phyloP scores from a whole-genome alignment of 2,797 vertebrate genomes.

The Denticeps clupeoides region DNA sequence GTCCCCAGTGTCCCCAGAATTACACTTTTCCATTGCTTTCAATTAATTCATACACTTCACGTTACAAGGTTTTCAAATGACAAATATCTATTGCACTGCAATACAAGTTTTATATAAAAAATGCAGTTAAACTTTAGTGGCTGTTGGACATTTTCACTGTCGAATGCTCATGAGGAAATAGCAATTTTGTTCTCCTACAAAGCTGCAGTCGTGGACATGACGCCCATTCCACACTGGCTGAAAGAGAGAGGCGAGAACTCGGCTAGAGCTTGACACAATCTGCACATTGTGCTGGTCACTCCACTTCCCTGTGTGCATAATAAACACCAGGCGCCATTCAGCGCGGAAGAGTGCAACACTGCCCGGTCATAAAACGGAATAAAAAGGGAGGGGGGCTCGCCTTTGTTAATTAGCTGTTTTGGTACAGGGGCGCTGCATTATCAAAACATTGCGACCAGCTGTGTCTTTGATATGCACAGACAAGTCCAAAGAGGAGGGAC shows the following conservation, averaged over 20 bases:
- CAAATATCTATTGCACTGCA: too few species aligned
- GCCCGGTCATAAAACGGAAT: conserved; percentile 63
- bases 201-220: conserved; percentile 47
- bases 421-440: conserved; percentile 69
- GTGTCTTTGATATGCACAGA: conserved; percentile 83
- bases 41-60: too few species aligned
- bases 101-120: too few species aligned
- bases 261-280: conserved; percentile 52
- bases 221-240: conserved; percentile 41
- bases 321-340: conserved; percentile 55
- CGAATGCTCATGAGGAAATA: not conserved
- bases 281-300: conserved; percentile 48
- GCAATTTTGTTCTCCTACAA: conserved; percentile 12
- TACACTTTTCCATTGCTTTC: too few species aligned
- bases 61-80: too few species aligned
- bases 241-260: conserved; percentile 37
- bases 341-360: conserved; percentile 34
- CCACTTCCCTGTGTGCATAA: conserved; percentile 42
- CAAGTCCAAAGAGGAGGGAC: conserved; percentile 39
- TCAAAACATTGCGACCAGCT: conserved; percentile 81
- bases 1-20: too few species aligned
- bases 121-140: too few species aligned
- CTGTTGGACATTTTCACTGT: too few species aligned
- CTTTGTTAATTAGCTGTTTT: conserved; percentile 85
- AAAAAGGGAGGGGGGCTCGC: conserved; percentile 45